Percentiles rank a stretch among this genome's conserved stretches.
Evolutionary conservation across 2,113 vertebrate species (phyloP).

Genomic region (Peromyscus maniculatus): DNA sequence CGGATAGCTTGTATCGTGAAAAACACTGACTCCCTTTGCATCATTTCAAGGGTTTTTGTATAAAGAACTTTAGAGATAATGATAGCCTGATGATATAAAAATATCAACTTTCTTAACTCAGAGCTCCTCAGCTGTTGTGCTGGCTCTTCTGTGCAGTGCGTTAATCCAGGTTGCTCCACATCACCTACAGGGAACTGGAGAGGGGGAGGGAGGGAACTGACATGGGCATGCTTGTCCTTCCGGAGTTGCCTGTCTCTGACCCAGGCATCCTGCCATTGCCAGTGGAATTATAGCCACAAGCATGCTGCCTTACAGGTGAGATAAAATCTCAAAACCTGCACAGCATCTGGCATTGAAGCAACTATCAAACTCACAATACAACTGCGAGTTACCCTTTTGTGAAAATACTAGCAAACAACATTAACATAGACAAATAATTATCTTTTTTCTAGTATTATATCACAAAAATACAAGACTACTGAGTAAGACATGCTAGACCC

Average conservation of each 20-base stretch:
- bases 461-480: background rate
- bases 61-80: background rate
- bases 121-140: background rate
- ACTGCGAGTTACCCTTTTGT: background rate
- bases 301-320: background rate
- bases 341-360: background rate
- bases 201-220: background rate
- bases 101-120: background rate
- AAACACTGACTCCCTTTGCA: background rate
- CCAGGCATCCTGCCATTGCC: background rate
- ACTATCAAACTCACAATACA: background rate
- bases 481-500: background rate
- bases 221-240: background rate
- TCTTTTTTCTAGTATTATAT: background rate
- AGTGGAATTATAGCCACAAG: background rate
- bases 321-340: background rate
- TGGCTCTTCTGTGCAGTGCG: background rate
- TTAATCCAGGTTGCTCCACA: background rate
- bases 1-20: background rate
- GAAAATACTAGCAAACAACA: background rate
- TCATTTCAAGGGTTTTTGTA: background rate
- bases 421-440: background rate
- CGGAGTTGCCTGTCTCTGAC: background rate
- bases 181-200: background rate
- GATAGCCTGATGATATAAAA: background rate